Base-by-base conservation (phyloP, 2,113 vertebrate genomes). In the Lota lota region DNA sequence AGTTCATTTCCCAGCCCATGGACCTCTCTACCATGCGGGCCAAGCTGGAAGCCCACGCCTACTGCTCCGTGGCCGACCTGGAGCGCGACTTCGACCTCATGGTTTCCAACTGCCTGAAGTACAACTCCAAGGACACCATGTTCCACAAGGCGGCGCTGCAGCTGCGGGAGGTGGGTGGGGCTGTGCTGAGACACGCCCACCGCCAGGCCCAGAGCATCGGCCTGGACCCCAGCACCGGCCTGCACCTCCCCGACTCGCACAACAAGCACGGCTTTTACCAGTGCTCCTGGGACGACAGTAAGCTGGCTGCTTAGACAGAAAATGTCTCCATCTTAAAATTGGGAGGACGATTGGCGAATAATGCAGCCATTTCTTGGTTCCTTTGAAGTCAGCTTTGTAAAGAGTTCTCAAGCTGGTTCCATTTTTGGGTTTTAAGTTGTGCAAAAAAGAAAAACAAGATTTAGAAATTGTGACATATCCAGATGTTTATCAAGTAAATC, bases 1-100 rank as follows among this genome's bases (percentile, higher is more conserved):
- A 99, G 93, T 98, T 99, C 90, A 94, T 99, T 90, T 92, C 95
- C 86, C 94, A 95, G 84, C 97, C 97, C 88, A 99, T 99, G 97
- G 97, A 99, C 92, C 96, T 99, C 92, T 95, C 95, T 81, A 96
- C 95, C 80, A 99, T 99, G 97, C 94, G 94, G 61, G 89, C 84
- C 87, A 98, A 96, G 86, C 92, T 99, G 90, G 96, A 99, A 80
- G 94, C 94, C 67, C 97, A 99, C 59, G 93, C 93, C 77, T 99
- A 99, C 87, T 88, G 82, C 88, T 94, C 95, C 33, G 88, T 99
- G 82, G 88, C 92, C 18, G 96, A 97, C 69, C 94, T 99, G 81
- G 96, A 99, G 92, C 93, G 90, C 78, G 97, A 99, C 92, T 99
- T 99, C 87, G 93, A 96, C 80, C 94, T 99, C 83, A 96, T 99